Evolutionary conservation across 2,888 invertebrate species (phyloP), one percentile per base, ranked within the genome.

Genomic region (Pyrrhosoma nymphula): DNA sequence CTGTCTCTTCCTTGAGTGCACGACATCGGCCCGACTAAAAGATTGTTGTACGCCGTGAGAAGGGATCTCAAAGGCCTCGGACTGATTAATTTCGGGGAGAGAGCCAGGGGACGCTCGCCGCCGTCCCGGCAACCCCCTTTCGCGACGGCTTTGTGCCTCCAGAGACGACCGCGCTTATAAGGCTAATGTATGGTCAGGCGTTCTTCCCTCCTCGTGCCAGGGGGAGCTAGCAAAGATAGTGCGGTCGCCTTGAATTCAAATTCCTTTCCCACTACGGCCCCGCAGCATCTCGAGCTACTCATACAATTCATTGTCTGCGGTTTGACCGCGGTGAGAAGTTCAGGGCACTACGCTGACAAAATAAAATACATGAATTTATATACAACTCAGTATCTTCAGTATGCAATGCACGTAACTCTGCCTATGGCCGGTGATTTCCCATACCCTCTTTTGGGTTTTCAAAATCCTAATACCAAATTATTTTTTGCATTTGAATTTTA

Each of bases 71-170:
- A 82, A 16, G 30, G 82, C 16, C 35, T 35, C 4, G 30, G 30
- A 35, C 82, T 82, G 82, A 82, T 35, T 82, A 82, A 82, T 82
- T 82, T 82, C 82, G 82, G 82, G 35, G 35, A 69, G 82, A 82
- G 82, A 0, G 30, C 35, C 82, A 18, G 14, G 82, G 82, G 35
- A 82, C 82, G 82, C 26, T n/a, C n/a, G 60, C 69, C n/a, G 69
- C 14, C 26, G 10, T 60, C 60, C 20, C 60, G n/a, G n/a, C 69
- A n/a, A 69, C n/a, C 69, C 47, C 47, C 8, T 47, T n/a, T 23
- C 82, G 16, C 82, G 30, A 35, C 30, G 30, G 30, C 35, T 35
- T 82, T 35, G 82, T 82, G 82, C 12, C 82, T 69, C 35, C 82
- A 3, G 82, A 35, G 82, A 35, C 10, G 82, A 82, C 82, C 82